Conservation (phyloP, 2,113 vertebrate species). For the Tetrao urogallus region DNA sequence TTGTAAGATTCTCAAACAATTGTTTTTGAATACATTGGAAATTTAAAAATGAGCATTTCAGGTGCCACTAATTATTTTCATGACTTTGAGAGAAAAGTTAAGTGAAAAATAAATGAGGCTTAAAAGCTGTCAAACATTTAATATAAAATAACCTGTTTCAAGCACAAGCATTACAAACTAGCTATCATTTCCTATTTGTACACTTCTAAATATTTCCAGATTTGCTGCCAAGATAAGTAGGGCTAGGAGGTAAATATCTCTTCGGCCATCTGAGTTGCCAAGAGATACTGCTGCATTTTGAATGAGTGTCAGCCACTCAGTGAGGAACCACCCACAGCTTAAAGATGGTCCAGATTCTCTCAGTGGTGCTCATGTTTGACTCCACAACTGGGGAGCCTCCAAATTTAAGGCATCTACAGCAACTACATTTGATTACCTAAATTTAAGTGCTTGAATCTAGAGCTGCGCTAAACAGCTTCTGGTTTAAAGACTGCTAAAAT, state of each 20-base stretch:
- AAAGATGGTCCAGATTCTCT: background rate
- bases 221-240: background rate
- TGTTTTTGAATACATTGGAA: background rate
- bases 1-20: background rate
- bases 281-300: background rate
- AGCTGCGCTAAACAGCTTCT: background rate
- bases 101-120: background rate
- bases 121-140: background rate
- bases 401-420: background rate
- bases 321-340: background rate
- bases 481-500: background rate
- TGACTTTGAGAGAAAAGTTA: background rate
- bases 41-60: background rate
- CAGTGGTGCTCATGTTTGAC: background rate
- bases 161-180: background rate
- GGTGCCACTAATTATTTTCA: background rate
- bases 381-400: rapidly evolving
- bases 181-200: background rate
- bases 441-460: background rate
- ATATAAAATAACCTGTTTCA: background rate
- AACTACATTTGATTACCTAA: background rate
- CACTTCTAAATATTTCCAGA: background rate
- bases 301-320: background rate
- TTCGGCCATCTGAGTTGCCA: background rate
- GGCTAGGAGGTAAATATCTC: background rate